Base-by-base conservation (phyloP, 1,140 invertebrate genomes). In the Sweltsa coloradensis region DNA sequence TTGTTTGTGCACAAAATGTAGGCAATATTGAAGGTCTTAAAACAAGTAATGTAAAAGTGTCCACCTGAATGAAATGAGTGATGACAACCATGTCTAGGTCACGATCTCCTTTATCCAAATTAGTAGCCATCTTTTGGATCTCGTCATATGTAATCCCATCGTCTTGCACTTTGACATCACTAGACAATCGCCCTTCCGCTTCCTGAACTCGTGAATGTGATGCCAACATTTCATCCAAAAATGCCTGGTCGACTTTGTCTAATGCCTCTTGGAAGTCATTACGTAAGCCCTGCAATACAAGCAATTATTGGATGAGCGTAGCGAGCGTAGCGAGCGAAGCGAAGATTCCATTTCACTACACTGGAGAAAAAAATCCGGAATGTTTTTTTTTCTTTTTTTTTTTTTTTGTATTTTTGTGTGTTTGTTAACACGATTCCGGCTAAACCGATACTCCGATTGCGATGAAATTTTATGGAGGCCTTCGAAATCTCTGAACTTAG, bases 231-330 rank as follows among this genome's bases (percentile, higher is more conserved):
- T 97, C 89, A 69, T 95, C 81, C 49, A 97, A 67, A 67, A 96
- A 98, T 19, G 89, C 91, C 69, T 94, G 81, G 68, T 97, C 94
- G 1, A 97, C 93, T 72, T 93, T 83, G 52, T 97, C 94, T 85
- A 99, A 85, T 39, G 94, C 95, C 68, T 93, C 89, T 79, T 97
- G 91, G 60, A 98, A 97, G 70, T 99, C 97, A 76, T 99, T 99
- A 59, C 91, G 73, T 40, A 94, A 83, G 49, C 94, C 93, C 74
- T 87, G 63, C 51, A 62, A 68, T n/a, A n/a, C n/a, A 50, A 48
- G 13, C 9, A 52, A 21, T 44, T 47, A 44, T n/a, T 52, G 34
- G 41, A 29, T 27, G 39, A 40, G 34, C 14, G 39, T 25, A 44
- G 13, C n/a, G n/a, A n/a, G n/a, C n/a, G n/a, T n/a, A n/a, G n/a